Conservation (phyloP, 2,888 invertebrate genomes). For the Petrophora chlorosata region DNA sequence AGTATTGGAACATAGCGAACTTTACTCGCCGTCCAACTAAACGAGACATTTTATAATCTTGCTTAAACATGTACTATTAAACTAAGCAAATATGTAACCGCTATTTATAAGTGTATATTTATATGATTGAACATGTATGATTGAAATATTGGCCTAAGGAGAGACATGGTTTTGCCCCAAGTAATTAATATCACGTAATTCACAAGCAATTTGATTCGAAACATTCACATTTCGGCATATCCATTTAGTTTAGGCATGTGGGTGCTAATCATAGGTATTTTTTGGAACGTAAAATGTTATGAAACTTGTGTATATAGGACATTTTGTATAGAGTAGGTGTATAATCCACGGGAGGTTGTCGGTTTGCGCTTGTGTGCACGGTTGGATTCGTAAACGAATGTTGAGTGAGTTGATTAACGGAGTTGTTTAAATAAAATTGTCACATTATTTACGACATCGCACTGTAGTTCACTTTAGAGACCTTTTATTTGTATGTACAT, state of each 20-base stretch:
- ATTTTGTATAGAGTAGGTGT: slow-evolving; percentile 61
- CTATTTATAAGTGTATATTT: slow-evolving; percentile 3
- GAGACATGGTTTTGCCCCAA: slow-evolving; percentile 46
- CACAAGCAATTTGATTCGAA: slow-evolving; percentile 47
- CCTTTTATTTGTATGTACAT: neutral
- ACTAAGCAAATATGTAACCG: slow-evolving; percentile 8
- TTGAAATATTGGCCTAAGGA: slow-evolving; percentile 45
- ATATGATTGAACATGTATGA: slow-evolving; percentile 3
- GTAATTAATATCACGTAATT: slow-evolving; percentile 37
- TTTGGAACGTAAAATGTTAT: slow-evolving; percentile 49
- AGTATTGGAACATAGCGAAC: slow-evolving; percentile 31
- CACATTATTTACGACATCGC: slow-evolving; percentile 54
- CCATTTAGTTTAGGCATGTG: slow-evolving; percentile 62
- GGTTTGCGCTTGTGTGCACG: slow-evolving; percentile 51
- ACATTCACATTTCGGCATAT: slow-evolving; percentile 55
- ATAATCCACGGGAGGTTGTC: slow-evolving; percentile 38
- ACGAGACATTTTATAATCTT: slow-evolving; percentile 19
- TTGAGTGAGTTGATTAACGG: slow-evolving; percentile 38
- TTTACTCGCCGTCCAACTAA: slow-evolving; percentile 45
- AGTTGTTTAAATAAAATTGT: slow-evolving; percentile 45
- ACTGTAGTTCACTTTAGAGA: slow-evolving; percentile 2
- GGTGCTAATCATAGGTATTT: slow-evolving; percentile 64
- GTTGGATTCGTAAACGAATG: slow-evolving; percentile 47
- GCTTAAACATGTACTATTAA: slow-evolving; percentile 10
- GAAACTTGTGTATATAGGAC: slow-evolving; percentile 56